Conservation (phyloP, 2,113 vertebrate species). For the Mustelus asterias region DNA sequence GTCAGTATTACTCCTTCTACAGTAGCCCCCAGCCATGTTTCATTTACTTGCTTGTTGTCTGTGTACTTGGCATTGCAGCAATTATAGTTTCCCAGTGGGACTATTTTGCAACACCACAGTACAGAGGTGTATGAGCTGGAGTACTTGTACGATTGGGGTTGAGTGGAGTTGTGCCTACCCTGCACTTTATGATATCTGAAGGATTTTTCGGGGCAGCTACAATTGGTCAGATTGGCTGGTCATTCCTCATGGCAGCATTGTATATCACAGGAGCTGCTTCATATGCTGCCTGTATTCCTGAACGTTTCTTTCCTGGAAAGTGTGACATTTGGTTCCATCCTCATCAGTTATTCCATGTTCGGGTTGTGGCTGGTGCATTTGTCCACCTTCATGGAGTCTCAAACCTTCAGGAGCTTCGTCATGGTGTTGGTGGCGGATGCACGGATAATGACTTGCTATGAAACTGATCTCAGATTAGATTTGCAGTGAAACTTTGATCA, state of each 20-base stretch:
- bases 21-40: conserved; percentile 95
- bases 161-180: conserved; percentile 88
- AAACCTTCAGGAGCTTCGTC: conserved; percentile 97
- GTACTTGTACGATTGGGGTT: conserved; percentile 93
- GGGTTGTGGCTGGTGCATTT: conserved; percentile 91
- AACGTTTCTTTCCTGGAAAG: conserved; percentile 97
- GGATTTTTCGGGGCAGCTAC: conserved; percentile 89
- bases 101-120: conserved; percentile 92
- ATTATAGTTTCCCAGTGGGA: conserved; percentile 96
- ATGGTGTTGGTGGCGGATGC: conserved; percentile 79
- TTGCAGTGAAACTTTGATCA: neutral
- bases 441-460: conserved; percentile 72
- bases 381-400: conserved; percentile 96
- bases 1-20: conserved; percentile 99
- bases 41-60: conserved; percentile 93
- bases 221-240: conserved; percentile 96
- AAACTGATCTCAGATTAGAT: conserved; percentile 40
- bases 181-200: conserved; percentile 93
- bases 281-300: conserved; percentile 92
- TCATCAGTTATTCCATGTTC: conserved; percentile 94
- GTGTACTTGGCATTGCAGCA: conserved; percentile 83
- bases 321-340: conserved; percentile 99
- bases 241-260: conserved; percentile 88
- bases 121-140: conserved; percentile 89
- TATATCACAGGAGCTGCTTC: conserved; percentile 96